Conservation (phyloP, 2,888 invertebrate genomes). For the Phyto melanocephala region DNA sequence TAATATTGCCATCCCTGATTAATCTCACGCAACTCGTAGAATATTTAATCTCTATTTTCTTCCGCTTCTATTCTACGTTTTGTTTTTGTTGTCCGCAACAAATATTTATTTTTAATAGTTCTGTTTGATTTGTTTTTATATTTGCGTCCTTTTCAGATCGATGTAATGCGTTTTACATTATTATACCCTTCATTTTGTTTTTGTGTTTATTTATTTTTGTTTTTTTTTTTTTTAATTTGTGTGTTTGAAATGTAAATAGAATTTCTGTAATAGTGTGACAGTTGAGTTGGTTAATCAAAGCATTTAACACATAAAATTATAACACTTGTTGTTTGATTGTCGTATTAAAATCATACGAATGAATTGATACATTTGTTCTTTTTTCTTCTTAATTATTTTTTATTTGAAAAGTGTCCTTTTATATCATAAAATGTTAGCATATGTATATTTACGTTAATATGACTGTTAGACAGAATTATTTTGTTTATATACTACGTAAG, state of each 20-base stretch:
- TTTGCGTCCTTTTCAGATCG: conserved; percentile 41
- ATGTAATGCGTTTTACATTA: conserved; percentile 25
- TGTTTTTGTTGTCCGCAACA: conserved; percentile 69
- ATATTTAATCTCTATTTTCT: conserved; percentile 50
- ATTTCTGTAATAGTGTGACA: conserved; percentile 72
- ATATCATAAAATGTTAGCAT: conserved; percentile 17
- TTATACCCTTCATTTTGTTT: not conserved
- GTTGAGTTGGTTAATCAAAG: conserved; percentile 68
- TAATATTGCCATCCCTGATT: too few species aligned
- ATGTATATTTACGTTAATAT: not conserved
- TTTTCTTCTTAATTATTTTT: conserved; percentile 1
- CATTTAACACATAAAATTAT: conserved; percentile 71
- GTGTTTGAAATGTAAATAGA: conserved; percentile 74
- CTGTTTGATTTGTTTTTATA: conserved; percentile 65
- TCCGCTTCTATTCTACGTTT: conserved; percentile 50
- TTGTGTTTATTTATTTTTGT: conserved; percentile 9
- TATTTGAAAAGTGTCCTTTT: not conserved
- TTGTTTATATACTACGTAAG: too few species aligned
- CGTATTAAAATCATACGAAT: conserved; percentile 57
- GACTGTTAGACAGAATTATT: too few species aligned
- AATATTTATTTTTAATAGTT: conserved; percentile 77
- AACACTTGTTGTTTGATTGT: conserved; percentile 72
- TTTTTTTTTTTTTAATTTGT: conserved; percentile 16
- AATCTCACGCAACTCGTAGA: conserved; percentile 38
- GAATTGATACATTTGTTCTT: conserved; percentile 39